phyloP scores from a whole-genome alignment of 37 sponge, comb jelly and placozoan species.

The Amphimedon queenslandica region DNA sequence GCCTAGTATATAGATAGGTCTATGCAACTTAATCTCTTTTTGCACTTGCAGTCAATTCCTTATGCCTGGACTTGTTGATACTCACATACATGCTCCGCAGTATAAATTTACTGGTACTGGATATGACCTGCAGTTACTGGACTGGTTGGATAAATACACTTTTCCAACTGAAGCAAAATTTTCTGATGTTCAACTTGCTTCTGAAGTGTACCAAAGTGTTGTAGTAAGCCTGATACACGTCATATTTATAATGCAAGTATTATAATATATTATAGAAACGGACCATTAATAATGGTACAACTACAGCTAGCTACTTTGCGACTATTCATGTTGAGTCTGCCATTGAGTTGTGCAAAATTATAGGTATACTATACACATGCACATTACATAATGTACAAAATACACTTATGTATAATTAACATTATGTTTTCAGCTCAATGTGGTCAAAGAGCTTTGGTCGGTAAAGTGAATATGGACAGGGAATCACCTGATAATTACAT shows the following conservation, averaged over 20 bases:
- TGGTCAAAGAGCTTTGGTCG: slow-evolving; percentile 73
- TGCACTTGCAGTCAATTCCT: slow-evolving; percentile 70
- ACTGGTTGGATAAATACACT: slow-evolving; percentile 68
- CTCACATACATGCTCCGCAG: slow-evolving; percentile 80
- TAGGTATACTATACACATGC: too few species aligned
- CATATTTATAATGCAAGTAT: neutral
- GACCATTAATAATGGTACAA: slow-evolving; percentile 63
- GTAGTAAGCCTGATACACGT: slow-evolving; percentile 70
- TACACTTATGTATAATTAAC: neutral
- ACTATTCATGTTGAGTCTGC: slow-evolving; percentile 65
- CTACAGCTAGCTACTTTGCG: slow-evolving; percentile 79
- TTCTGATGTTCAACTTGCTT: slow-evolving; percentile 27
- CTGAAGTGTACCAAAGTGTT: slow-evolving; percentile 35
- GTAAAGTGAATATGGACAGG: slow-evolving; percentile 79
- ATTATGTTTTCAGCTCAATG: slow-evolving; percentile 11
- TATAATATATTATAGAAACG: slow-evolving; percentile 36
- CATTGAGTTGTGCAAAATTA: slow-evolving; percentile 47
- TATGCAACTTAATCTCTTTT: too few species aligned
- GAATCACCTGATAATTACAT: slow-evolving; percentile 40
- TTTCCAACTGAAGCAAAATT: slow-evolving; percentile 62
- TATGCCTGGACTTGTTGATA: slow-evolving; percentile 79
- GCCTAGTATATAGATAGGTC: too few species aligned
- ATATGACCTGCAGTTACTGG: slow-evolving; percentile 53
- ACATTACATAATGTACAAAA: too few species aligned
- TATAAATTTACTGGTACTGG: slow-evolving; percentile 66